phyloP scores from a whole-genome alignment of 1,140 invertebrate species.

The Bombus waltoni region DNA sequence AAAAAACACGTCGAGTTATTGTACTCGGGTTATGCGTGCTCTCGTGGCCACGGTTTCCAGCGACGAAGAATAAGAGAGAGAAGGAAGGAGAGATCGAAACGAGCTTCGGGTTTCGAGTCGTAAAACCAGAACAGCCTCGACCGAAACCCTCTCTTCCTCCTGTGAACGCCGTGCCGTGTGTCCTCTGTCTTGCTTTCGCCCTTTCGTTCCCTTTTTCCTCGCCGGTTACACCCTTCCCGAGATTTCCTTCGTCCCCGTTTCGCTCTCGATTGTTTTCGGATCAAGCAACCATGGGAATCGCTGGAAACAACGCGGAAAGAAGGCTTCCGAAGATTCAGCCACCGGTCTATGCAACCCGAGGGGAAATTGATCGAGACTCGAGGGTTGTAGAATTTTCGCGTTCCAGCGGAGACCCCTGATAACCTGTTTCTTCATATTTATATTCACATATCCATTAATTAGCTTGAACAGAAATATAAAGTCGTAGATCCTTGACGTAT shows the following conservation, averaged over 20 bases:
- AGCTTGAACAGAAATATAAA: too few relatives aligned
- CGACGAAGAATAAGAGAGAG: not conserved
- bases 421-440: not conserved
- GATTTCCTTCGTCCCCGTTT: constrained; percentile 58
- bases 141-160: not conserved
- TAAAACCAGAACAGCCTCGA: constrained; percentile 69
- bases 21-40: constrained; percentile 43
- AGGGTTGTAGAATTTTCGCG: not conserved
- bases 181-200: constrained; percentile 30
- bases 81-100: constrained; percentile 9
- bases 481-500: too few relatives aligned
- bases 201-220: constrained; percentile 39
- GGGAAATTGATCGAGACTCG: constrained; percentile 1
- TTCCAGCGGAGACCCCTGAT: not conserved
- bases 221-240: constrained; percentile 35
- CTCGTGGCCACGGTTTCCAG: constrained; percentile 47
- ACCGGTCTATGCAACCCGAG: constrained; percentile 1
- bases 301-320: constrained; percentile 37
- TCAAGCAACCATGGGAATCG: constrained; percentile 73
- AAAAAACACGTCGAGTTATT: constrained; percentile 57
- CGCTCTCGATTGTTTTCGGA: constrained; percentile 75
- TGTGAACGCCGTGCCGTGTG: not conserved
- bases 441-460: too few relatives aligned
- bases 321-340: constrained; percentile 20
- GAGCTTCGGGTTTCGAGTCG: constrained; percentile 71